Evolutionary conservation across 2,888 invertebrate genomes (phyloP).

Genomic region (Sarcophaga carnaria): DNA sequence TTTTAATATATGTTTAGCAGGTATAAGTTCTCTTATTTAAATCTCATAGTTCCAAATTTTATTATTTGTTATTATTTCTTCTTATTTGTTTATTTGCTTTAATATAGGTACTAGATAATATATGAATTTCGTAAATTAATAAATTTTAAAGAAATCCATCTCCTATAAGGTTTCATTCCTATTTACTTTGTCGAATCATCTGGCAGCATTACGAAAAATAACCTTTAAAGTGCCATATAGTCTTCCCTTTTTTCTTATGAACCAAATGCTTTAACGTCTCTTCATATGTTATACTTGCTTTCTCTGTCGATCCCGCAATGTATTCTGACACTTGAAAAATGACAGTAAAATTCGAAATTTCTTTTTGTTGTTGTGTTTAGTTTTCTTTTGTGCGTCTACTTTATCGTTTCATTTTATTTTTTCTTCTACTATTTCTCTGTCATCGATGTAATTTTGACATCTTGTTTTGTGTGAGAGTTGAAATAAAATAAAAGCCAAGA

Average conservation of each 20-base stretch:
- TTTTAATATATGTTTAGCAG: too few relatives aligned
- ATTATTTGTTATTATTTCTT: too few relatives aligned
- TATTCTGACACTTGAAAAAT: not conserved
- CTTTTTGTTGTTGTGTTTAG: constrained; percentile 60
- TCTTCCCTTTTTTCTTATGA: not conserved
- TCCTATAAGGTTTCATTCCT: too few relatives aligned
- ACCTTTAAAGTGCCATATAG: too few relatives aligned
- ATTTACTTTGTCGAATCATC: too few relatives aligned
- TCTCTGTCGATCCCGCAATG: not conserved
- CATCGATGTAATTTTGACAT: constrained; percentile 55
- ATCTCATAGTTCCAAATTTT: too few relatives aligned
- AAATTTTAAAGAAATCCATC: too few relatives aligned
- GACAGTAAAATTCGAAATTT: constrained; percentile 39
- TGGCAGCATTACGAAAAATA: too few relatives aligned
- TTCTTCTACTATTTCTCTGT: constrained; percentile 49
- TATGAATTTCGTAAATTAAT: too few relatives aligned
- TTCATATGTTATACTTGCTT: not conserved
- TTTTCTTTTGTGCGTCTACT: constrained; percentile 62
- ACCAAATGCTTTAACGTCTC: not conserved
- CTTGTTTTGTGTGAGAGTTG: constrained; percentile 30
- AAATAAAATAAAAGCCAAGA: constrained; percentile 7
- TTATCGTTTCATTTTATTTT: constrained; percentile 60
- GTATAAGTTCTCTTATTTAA: too few relatives aligned
- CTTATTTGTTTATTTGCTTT: too few relatives aligned
- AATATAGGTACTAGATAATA: too few relatives aligned